phyloP scores from a whole-genome alignment of 2,888 invertebrate species.

The Adineta ricciae region DNA sequence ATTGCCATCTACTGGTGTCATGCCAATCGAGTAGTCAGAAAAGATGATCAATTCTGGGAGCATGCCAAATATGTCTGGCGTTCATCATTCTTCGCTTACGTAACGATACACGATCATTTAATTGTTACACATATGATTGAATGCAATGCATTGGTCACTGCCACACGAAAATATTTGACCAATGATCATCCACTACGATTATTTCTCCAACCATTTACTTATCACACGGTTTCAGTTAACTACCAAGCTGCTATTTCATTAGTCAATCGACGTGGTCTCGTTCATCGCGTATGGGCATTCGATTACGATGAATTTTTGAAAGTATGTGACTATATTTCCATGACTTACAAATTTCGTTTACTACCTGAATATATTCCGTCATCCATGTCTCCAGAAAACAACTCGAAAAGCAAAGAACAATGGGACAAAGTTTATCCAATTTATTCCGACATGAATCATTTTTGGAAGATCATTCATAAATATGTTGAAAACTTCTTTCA shows the following conservation, averaged over 20 bases:
- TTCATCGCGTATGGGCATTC: neutral
- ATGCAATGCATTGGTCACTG: neutral
- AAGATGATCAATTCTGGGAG: neutral
- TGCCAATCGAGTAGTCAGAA: neutral
- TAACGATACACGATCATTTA: neutral
- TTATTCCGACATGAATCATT: neutral
- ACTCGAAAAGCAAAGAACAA: neutral
- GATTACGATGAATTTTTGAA: neutral
- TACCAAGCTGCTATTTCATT: neutral
- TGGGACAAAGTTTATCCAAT: neutral
- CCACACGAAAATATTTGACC: neutral
- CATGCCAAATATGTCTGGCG: neutral
- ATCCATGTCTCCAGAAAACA: neutral
- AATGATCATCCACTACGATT: neutral
- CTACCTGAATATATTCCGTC: neutral
- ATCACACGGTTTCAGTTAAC: neutral
- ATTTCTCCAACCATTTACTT: neutral
- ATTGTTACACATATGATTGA: slow-evolving; percentile 12
- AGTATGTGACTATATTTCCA: neutral
- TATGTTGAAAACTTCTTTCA: neutral
- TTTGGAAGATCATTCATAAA: neutral
- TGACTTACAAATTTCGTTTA: neutral
- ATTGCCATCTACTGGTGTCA: neutral
- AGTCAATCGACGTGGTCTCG: neutral
- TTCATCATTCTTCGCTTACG: neutral